phyloP scores from a whole-genome alignment of 2,113 vertebrate genomes.

The Budorcas taxicolor region DNA sequence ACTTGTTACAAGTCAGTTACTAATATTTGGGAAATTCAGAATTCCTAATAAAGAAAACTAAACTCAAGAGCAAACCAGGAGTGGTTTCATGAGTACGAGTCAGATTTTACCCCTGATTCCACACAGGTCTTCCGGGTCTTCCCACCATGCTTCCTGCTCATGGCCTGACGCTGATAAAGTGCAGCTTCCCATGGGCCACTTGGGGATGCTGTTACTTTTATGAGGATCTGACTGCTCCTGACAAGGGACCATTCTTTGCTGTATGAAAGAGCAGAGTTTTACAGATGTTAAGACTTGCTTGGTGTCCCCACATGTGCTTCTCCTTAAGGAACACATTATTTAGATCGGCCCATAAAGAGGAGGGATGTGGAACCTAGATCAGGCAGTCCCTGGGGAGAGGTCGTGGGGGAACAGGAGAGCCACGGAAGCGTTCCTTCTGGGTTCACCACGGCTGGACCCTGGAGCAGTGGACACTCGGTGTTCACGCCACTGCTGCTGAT shows the following conservation, averaged over 20 bases:
- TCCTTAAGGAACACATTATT: not conserved
- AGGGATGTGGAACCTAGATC: not conserved
- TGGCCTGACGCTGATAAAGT: not conserved
- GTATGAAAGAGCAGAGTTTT: not conserved
- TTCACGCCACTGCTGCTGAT: too few relatives aligned
- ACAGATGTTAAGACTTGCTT: not conserved
- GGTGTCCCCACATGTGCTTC: not conserved
- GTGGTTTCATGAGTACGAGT: not conserved
- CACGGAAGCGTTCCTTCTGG: accelerated
- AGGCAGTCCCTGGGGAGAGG: not conserved
- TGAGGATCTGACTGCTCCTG: not conserved
- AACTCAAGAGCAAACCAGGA: not conserved
- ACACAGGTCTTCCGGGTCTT: not conserved
- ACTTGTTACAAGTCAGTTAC: not conserved
- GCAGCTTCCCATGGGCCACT: not conserved
- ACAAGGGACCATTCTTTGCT: not conserved
- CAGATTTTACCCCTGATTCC: not conserved
- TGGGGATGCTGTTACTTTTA: not conserved
- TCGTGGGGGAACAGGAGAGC: not conserved
- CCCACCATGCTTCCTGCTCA: not conserved
- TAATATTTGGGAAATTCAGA: not conserved
- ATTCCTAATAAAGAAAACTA: not conserved
- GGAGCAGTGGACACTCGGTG: accelerated
- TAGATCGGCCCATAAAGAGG: not conserved
- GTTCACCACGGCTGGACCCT: not conserved